These are phyloP conservation scores for Heteromurus nitidus DNA, from an alignment of 2,888 invertebrate genomes.

Conservation along the genomic window DNA sequence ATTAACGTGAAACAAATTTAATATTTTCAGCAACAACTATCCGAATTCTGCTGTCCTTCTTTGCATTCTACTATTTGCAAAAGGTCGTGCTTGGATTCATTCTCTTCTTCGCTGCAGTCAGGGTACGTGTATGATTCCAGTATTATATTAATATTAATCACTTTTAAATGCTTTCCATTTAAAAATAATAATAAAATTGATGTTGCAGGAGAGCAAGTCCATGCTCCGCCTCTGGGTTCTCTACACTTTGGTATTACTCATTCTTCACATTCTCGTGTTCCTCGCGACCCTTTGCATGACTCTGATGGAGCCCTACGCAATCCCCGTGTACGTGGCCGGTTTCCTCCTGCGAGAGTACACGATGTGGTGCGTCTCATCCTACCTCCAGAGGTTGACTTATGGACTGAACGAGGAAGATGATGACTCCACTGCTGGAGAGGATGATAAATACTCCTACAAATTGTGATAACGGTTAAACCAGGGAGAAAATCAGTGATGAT, in stretches of 20 bases:
- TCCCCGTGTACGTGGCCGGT: constrained; percentile 49
- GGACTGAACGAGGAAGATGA: constrained; percentile 20
- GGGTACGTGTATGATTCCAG: constrained; percentile 22
- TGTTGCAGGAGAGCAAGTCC: constrained; percentile 45
- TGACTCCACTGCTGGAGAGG: constrained; percentile 27
- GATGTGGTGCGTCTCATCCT: constrained; percentile 49
- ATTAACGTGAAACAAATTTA: not conserved
- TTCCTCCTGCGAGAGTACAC: constrained; percentile 55
- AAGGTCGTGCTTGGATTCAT: constrained; percentile 41
- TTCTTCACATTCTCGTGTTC: constrained; percentile 47
- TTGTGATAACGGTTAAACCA: too few relatives aligned
- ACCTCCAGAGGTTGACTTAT: constrained; percentile 28
- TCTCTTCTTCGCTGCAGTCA: constrained; percentile 36
- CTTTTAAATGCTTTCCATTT: not conserved
- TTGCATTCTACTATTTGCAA: constrained; percentile 52
- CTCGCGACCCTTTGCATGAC: constrained; percentile 38
- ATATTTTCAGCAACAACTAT: constrained; percentile 33
- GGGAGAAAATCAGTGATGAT: too few relatives aligned
- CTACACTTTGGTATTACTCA: constrained; percentile 48
- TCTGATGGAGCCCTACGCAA: constrained; percentile 50
- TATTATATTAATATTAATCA: not conserved
- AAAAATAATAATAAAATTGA: constrained; percentile 1
- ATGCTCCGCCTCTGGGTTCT: constrained; percentile 53
- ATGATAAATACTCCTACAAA: constrained; percentile 39
- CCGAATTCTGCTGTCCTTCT: constrained; percentile 22